A percentile compares a stretch with the other conserved stretches of the same genome.
These are phyloP conservation scores for Dendrocincla fuliginosa DNA, from an alignment of 2,797 vertebrate species.

Conservation along the genomic window DNA sequence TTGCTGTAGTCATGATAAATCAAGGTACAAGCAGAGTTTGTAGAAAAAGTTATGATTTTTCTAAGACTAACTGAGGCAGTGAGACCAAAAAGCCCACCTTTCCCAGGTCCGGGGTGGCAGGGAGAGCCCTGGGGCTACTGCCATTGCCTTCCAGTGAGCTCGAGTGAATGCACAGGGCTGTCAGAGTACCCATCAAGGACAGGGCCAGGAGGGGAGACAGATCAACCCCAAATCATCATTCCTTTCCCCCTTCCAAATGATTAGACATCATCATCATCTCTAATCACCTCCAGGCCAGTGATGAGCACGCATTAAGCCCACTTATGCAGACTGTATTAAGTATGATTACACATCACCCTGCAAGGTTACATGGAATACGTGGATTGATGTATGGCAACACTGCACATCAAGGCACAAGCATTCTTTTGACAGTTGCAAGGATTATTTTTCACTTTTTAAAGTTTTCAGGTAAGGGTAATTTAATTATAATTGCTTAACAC, in stretches of 20 bases:
- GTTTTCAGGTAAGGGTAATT: not conserved
- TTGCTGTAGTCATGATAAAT: not conserved
- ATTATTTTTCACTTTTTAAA: not conserved
- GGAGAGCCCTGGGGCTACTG: rapidly evolving
- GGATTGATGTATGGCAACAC: not conserved
- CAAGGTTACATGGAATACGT: not conserved
- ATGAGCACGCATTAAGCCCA: not conserved
- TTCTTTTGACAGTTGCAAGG: not conserved
- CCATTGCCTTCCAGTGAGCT: not conserved
- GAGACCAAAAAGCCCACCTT: rapidly evolving
- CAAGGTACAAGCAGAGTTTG: not conserved
- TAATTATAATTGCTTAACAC: not conserved
- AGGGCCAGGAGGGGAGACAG: not conserved
- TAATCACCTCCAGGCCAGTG: not conserved
- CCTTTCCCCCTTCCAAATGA: not conserved
- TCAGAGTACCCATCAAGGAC: not conserved
- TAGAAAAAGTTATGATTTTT: not conserved
- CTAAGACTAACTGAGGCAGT: not conserved
- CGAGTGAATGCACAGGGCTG: rapidly evolving
- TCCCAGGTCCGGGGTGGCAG: not conserved
- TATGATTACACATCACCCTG: not conserved
- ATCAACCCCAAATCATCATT: not conserved
- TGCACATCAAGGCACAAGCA: not conserved
- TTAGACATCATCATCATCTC: not conserved
- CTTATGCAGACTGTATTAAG: not conserved